These are phyloP conservation scores for Noctilio leporinus DNA, from an alignment of 2,113 vertebrate genomes.

Conservation along the genomic window DNA sequence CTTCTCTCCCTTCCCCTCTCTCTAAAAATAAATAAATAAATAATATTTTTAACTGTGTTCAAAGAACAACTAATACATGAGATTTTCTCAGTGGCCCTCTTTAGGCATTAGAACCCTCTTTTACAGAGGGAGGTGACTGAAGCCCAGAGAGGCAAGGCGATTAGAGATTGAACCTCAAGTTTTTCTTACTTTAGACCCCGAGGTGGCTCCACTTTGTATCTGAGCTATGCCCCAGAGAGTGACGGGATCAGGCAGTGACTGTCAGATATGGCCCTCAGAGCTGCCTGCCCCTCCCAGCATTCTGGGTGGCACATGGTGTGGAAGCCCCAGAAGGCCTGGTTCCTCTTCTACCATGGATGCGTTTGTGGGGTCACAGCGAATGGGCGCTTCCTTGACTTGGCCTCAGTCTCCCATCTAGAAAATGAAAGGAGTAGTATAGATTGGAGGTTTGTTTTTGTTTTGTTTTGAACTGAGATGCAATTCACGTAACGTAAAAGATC, in stretches of 20 bases:
- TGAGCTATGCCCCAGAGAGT: not conserved
- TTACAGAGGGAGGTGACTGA: not conserved
- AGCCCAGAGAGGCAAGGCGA: not conserved
- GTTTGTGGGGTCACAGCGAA: fast-evolving
- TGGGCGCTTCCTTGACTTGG: not conserved
- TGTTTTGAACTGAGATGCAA: not conserved
- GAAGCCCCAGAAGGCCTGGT: not conserved
- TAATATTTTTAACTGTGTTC: too few species aligned
- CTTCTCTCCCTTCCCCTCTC: too few species aligned
- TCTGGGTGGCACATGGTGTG: not conserved
- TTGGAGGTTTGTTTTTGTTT: not conserved
- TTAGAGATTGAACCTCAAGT: not conserved
- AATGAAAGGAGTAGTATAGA: not conserved
- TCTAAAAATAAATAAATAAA: too few species aligned
- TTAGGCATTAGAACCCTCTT: not conserved
- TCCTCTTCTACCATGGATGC: not conserved
- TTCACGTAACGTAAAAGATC: not conserved
- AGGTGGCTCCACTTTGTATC: not conserved
- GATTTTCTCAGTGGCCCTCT: not conserved
- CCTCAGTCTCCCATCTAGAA: not conserved
- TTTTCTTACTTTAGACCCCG: not conserved
- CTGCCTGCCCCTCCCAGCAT: not conserved
- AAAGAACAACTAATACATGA: not conserved
- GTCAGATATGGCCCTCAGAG: not conserved
- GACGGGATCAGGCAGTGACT: too few species aligned